A percentile compares a stretch with the other conserved stretches of the same genome.
Conservation (phyloP, 2,888 invertebrate species). For the Coremacera marginata region DNA sequence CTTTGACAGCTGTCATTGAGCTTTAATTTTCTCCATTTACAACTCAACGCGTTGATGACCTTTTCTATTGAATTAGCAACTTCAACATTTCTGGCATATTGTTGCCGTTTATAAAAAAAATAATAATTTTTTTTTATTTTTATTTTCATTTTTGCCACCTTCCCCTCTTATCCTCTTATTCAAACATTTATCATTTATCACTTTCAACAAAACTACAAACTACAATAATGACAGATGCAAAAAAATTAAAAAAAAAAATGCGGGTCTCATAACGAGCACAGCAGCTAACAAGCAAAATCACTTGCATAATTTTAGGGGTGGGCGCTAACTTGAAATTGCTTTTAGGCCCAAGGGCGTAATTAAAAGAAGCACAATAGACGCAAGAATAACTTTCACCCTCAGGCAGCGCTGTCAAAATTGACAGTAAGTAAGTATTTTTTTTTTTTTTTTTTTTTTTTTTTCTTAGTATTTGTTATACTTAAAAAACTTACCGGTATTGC, state of each 20-base stretch:
- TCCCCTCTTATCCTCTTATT: too few relatives aligned
- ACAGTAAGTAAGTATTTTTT: conserved; percentile 12
- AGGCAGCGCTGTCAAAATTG: not conserved
- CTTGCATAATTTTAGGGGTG: conserved; percentile 49
- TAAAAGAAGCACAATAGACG: conserved; percentile 22
- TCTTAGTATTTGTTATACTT: not conserved
- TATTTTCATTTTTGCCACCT: too few relatives aligned
- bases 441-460: not conserved
- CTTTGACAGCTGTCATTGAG: not conserved
- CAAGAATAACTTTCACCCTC: not conserved
- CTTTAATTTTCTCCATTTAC: too few relatives aligned
- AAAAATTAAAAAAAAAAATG: conserved; percentile 36
- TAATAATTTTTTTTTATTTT: too few relatives aligned
- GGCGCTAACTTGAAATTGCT: conserved; percentile 32
- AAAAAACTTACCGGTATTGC: conserved; percentile 67
- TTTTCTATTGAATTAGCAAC: too few relatives aligned
- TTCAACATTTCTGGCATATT: not conserved
- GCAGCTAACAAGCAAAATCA: conserved; percentile 13
- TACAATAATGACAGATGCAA: conserved; percentile 30
- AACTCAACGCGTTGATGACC: too few relatives aligned
- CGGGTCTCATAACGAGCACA: conserved; percentile 30
- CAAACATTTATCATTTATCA: not conserved
- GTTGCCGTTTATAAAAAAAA: too few relatives aligned
- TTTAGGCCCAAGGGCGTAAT: conserved; percentile 41
- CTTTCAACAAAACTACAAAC: not conserved